Conservation (phyloP, 1,140 invertebrate genomes). For the Zaprionus ornatus region DNA sequence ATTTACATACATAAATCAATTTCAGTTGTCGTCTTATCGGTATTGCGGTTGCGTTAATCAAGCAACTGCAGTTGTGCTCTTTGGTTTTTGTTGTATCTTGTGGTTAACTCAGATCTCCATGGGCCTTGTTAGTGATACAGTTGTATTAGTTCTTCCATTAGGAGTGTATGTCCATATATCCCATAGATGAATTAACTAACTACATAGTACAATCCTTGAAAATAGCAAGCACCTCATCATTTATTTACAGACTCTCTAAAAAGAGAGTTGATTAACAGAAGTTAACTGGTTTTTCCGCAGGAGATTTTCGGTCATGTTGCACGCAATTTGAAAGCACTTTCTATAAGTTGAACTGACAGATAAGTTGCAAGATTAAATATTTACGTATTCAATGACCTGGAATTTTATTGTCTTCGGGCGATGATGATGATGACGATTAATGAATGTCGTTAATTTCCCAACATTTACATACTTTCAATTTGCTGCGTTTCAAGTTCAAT, state of each 20-base stretch:
- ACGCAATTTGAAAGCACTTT: slow-evolving; percentile 36
- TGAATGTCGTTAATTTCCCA: slow-evolving; percentile 38
- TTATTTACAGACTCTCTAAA: neutral
- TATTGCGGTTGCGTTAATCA: neutral
- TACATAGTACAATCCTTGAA: neutral
- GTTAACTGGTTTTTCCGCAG: neutral
- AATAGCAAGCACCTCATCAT: neutral
- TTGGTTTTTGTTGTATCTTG: neutral
- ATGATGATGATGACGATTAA: slow-evolving; percentile 25
- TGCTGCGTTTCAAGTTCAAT: slow-evolving; percentile 54
- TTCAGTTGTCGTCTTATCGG: slow-evolving; percentile 26
- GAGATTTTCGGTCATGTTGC: slow-evolving; percentile 16
- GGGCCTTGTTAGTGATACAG: neutral
- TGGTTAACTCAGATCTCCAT: neutral
- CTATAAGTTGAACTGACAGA: slow-evolving; percentile 22
- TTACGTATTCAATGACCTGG: slow-evolving; percentile 41
- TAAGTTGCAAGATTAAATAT: slow-evolving; percentile 31
- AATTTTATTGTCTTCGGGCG: slow-evolving; percentile 21
- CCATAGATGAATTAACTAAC: too few species aligned
- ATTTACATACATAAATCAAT: slow-evolving; percentile 11
- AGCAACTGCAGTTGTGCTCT: neutral
- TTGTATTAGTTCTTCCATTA: neutral
- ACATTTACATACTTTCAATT: slow-evolving; percentile 61
- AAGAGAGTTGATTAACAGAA: neutral
- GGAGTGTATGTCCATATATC: too few species aligned